Evolutionary conservation across 2,888 invertebrate genomes (phyloP).

Genomic region (Dryobota labecula): DNA sequence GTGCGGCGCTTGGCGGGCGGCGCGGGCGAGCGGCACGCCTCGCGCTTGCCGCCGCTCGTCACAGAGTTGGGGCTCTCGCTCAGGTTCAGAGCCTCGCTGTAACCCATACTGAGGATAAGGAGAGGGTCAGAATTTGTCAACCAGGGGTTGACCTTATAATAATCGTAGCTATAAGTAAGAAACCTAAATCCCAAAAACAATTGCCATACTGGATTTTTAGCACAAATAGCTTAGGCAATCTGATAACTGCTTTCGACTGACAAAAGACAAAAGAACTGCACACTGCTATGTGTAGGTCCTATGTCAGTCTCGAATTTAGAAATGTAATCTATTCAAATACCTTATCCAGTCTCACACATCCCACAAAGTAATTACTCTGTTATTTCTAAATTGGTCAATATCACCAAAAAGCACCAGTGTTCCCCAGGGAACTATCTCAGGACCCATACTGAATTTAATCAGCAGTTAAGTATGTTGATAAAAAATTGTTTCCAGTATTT

Average conservation of each 20-base stretch:
- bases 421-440: conserved; percentile 16
- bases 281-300: background rate
- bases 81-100: conserved; percentile 96
- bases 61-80: conserved; percentile 91
- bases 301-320: background rate
- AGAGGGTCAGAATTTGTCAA: conserved; percentile 50
- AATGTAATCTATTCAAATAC: background rate
- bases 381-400: background rate
- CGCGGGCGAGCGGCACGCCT: conserved; percentile 89
- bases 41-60: conserved; percentile 83
- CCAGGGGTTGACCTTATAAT: conserved; percentile 30
- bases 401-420: background rate
- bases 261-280: background rate
- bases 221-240: background rate
- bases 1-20: conserved; percentile 91
- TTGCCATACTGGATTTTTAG: background rate
- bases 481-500: background rate
- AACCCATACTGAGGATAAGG: conserved; percentile 64
- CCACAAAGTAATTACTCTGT: background rate
- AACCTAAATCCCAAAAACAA: background rate
- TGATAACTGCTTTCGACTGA: background rate
- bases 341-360: background rate
- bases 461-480: background rate
- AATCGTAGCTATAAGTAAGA: background rate
- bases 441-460: background rate